Evolutionary conservation across 2,888 invertebrate species (phyloP), one percentile per base, ranked within the genome.

Genomic region (Noctua comes): DNA sequence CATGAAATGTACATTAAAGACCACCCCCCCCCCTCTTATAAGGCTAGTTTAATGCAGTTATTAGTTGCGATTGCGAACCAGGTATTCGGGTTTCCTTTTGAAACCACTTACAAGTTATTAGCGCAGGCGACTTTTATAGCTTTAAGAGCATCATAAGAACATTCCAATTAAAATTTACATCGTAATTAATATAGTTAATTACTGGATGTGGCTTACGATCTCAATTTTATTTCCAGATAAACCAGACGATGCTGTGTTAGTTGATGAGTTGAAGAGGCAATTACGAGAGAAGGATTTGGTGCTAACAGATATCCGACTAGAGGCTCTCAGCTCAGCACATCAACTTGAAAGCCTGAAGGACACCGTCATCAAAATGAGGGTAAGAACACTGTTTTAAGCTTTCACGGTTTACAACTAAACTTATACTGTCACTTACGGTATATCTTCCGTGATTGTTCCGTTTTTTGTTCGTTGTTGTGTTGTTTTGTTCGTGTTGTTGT

Each of bases 331-430:
- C 89, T 99, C 99, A 0, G 99, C 99, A 7, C 99, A 99, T 95
- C 99, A 99, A 94, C 97, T 99, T 76, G 99, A 99, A 94, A 99
- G 99, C 89, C 97, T 99, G 36, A 98, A 99, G 94, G 99, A 99
- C 93, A 99, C 99, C 73, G 99, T 99, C 92, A 99, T 98, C 95
- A 99, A 99, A 96, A 99, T 99, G 99, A 98, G 99, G 97, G 99
- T 99, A 96, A 94, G 97, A 72, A 80, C n/a, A n/a, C n/a, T n/a
- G n/a, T n/a, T n/a, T n/a, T n/a, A n/a, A n/a, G n/a, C n/a, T n/a
- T n/a, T n/a, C n/a, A n/a, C n/a, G n/a, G n/a, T n/a, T n/a, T n/a
- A n/a, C n/a, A n/a, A n/a, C n/a, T n/a, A n/a, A n/a, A n/a, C n/a
- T n/a, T n/a, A n/a, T n/a, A n/a, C n/a, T n/a, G n/a, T n/a, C n/a